Evolutionary conservation across 1,140 invertebrate species (phyloP), one percentile per base, ranked within the genome.

Genomic region (Aleiodes sp.): DNA sequence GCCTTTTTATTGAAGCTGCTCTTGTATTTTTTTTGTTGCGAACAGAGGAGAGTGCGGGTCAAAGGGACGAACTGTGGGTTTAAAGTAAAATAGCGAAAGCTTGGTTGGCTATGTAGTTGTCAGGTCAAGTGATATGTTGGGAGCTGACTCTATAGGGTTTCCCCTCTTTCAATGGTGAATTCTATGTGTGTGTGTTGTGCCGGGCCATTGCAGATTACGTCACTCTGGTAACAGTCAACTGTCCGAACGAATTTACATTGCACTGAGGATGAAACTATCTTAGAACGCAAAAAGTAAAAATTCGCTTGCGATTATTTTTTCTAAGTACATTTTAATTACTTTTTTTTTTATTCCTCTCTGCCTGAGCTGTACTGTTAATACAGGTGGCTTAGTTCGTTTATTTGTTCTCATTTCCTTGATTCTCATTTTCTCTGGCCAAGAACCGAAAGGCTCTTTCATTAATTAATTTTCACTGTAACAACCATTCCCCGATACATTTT

Each of bases 391-490:
- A 43, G 7, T 12, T n/a, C 46, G 21, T 12, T 59, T 59, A 29
- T 59, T 59, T 59, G 24, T 26, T 59, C 28, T 16, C 24, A 31
- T 59, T 59, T 43, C 16, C 56, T 31, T 26, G 19, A 52, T 59
- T 59, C 2, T 26, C 56, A 31, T 59, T 59, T 14, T 31, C 56
- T 59, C 56, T 28, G 16, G 2, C 1, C 4, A 26, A 59, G 9
- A 59, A 59, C 7, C 7, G 12, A 29, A 29, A 57, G 28, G 29
- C 33, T 33, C 62, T 62, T 68, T 65, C 70, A 71, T 78, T 78
- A 78, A 79, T 79, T 79, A 77, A 70, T 76, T 75, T 72, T 73
- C 70, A 52, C 14, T 52, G 65, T 41, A 71, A 70, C 75, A 74
- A 73, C 73, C 75, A 65, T 78, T 70, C 64, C 21, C 46, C 46